These are phyloP conservation scores for Columba janthina DNA, from an alignment of 2,113 vertebrate genomes.

Conservation along the genomic window DNA sequence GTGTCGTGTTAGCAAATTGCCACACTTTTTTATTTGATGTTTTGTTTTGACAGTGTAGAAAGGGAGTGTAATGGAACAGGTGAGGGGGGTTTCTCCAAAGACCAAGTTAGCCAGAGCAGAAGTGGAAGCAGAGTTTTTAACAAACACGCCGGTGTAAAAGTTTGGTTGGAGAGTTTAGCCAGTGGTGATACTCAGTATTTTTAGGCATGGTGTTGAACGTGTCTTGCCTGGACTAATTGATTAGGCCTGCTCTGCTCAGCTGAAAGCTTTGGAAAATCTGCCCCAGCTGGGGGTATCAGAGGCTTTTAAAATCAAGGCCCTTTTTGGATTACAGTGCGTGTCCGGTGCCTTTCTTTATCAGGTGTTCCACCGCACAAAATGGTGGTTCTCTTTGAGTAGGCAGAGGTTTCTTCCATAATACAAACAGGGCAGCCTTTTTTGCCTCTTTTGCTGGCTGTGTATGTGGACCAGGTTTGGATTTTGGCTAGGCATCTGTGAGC, in stretches of 20 bases:
- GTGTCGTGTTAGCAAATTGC: neutral
- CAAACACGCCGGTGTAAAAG: neutral
- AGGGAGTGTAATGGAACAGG: neutral
- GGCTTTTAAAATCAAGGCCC: neutral
- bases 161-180: neutral
- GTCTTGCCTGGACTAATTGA: neutral
- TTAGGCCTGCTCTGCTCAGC: neutral
- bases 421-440: neutral
- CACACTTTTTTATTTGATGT: neutral
- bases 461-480: neutral
- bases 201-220: rapidly evolving
- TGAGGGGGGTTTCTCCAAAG: neutral
- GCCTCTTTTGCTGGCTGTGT: neutral
- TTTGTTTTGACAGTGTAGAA: neutral
- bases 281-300: neutral
- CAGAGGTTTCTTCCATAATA: neutral
- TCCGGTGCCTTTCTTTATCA: rapidly evolving
- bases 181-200: rapidly evolving
- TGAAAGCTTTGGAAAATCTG: neutral
- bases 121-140: neutral
- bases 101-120: neutral
- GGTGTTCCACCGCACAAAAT: neutral
- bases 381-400: neutral
- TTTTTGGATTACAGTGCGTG: neutral
- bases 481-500: neutral